Percentiles rank a stretch among this genome's conserved stretches.
These are phyloP conservation scores for Hirtodrosophila trivittata DNA, from an alignment of 2,888 invertebrate species.

Conservation along the genomic window DNA sequence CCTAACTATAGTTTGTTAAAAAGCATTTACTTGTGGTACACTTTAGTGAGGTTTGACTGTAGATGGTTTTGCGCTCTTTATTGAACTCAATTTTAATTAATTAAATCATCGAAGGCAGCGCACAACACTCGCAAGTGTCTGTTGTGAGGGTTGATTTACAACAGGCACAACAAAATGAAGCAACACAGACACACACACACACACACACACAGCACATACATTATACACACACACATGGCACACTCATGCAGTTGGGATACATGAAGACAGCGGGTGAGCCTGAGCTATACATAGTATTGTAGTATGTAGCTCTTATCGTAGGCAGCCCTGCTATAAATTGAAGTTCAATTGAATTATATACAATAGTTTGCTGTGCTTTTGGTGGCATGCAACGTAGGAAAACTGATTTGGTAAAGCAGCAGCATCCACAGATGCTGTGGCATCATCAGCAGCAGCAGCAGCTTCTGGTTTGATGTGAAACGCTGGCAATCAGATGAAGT, in stretches of 20 bases:
- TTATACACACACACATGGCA: conserved; percentile 12
- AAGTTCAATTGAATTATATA: conserved; percentile 81
- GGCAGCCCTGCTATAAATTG: conserved; percentile 70
- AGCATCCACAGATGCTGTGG: conserved; percentile 19
- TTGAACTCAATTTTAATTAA: conserved; percentile 81
- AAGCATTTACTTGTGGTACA: conserved; percentile 4
- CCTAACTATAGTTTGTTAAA: too few species aligned
- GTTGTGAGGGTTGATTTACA: conserved; percentile 47
- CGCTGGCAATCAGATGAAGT: conserved; percentile 60
- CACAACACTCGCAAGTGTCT: conserved; percentile 26
- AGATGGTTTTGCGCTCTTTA: conserved; percentile 57
- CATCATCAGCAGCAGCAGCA: conserved; percentile 29
- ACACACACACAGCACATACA: conserved; percentile 20
- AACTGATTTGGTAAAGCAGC: conserved; percentile 65
- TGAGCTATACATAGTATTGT: neutral
- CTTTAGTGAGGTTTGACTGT: conserved; percentile 38
- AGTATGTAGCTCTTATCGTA: conserved; percentile 45
- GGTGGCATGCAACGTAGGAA: conserved; percentile 51
- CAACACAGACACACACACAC: conserved; percentile 13
- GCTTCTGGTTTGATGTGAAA: conserved; percentile 58
- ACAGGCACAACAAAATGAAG: conserved; percentile 41
- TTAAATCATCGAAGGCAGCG: conserved; percentile 77
- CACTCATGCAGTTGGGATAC: too few species aligned
- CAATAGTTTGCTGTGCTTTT: conserved; percentile 69
- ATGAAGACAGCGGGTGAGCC: conserved; percentile 23